These are phyloP conservation scores for Dolichomitus sp. DNA, from an alignment of 2,888 invertebrate genomes.

Conservation along the genomic window DNA sequence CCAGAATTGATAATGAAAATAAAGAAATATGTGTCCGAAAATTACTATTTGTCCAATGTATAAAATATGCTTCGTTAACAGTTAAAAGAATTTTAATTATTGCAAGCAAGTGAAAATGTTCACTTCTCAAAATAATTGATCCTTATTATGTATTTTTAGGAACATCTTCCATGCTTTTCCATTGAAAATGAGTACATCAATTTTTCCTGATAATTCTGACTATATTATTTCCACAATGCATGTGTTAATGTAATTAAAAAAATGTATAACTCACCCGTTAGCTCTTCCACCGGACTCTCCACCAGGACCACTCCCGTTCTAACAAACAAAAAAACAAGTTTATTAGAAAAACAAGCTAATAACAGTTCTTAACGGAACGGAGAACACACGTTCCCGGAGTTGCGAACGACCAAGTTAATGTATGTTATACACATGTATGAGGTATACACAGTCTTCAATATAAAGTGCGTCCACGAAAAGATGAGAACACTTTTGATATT, in stretches of 20 bases:
- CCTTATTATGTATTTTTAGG: no score
- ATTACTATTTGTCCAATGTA: no score
- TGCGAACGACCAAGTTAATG: conserved; percentile 82
- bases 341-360: conserved; percentile 83
- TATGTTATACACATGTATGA: conserved; percentile 70
- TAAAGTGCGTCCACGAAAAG: conserved; percentile 63
- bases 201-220: not conserved
- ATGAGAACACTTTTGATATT: conserved; percentile 20
- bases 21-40: no score
- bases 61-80: no score
- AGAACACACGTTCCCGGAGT: conserved; percentile 76
- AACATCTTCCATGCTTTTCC: no score
- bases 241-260: not conserved
- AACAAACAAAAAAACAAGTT: conserved; percentile 90
- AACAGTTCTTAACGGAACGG: conserved; percentile 83
- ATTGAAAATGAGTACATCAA: not conserved
- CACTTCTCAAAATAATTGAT: no score
- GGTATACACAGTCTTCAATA: conserved; percentile 76
- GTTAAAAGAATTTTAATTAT: no score
- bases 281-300: conserved; percentile 93
- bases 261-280: conserved; percentile 92
- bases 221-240: not conserved
- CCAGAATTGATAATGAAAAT: no score
- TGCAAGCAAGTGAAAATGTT: no score
- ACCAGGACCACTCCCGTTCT: conserved; percentile 94